Base-by-base conservation (phyloP, 2,113 vertebrate species). In the Rhineura floridana region DNA sequence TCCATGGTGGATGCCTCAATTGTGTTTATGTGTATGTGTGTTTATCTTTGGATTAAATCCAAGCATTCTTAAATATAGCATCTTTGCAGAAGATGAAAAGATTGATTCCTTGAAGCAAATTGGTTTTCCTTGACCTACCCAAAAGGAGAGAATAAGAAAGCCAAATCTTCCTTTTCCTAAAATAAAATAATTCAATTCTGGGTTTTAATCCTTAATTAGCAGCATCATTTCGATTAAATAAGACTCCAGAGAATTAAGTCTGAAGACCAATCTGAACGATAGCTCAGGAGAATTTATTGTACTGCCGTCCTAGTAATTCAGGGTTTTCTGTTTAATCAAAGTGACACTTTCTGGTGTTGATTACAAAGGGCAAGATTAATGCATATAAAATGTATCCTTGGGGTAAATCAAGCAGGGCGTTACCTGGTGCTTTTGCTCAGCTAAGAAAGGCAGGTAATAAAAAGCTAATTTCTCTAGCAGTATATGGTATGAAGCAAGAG, bases 131-230 rank as follows among this genome's bases (percentile, higher is more conserved):
- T 96, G 96, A 96, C 96, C 96, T 96, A 92, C 91, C 89, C 90
- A 94, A n/a, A 89, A 96, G 90, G 92, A 94, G 90, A 95, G 78
- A 86, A 85, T 42, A 39, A 81, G 62, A 50, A 83, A 2, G 42
- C 92, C 88, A 94, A 88, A 44, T 67, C 67, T 42, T 92, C 91
- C 69, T 69, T 95, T 96, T 96, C 95, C 83, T 19, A 59, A 59
- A 59, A 59, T 59, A 59, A 44, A 78, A 81, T 69, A 81, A 90
- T 89, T 95, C 89, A 95, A 91, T 94, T 96, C 88, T 50, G 84
- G 93, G 91, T 95, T 96, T 96, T 96, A 96, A 96, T 97, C 96
- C 96, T 97, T 97, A 97, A 97, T 97, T 97, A 97, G 97, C 94
- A 96, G 93, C 96, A 96, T 96, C 90, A 95, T 96, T 97, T 96